A percentile compares a stretch with the other conserved stretches of the same genome.
phyloP scores from a whole-genome alignment of 2,888 invertebrate species.

The Calliopum simillimum region DNA sequence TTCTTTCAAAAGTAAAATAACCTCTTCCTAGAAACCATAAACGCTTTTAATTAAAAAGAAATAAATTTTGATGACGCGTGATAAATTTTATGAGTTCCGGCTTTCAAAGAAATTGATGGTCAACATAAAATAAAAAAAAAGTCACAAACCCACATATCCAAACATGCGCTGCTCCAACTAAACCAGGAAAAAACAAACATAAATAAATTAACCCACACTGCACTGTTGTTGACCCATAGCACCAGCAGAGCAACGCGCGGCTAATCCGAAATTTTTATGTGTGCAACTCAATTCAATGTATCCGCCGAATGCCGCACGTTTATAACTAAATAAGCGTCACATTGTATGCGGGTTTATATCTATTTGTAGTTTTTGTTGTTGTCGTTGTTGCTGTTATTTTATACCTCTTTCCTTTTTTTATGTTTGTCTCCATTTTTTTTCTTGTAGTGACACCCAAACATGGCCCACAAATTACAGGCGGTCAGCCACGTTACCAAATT shows the following conservation, averaged over 20 bases:
- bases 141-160: slow-evolving; percentile 2
- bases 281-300: background rate
- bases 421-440: slow-evolving; percentile 53
- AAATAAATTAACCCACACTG: too few relatives aligned
- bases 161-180: too few relatives aligned
- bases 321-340: too few relatives aligned
- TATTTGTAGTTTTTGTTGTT: slow-evolving; percentile 11
- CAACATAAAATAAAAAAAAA: slow-evolving; percentile 31
- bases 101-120: slow-evolving; percentile 40
- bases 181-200: too few relatives aligned
- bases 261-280: too few relatives aligned
- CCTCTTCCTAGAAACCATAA: too few relatives aligned
- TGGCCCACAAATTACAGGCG: slow-evolving; percentile 85
- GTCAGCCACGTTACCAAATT: slow-evolving; percentile 83
- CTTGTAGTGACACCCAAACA: slow-evolving; percentile 85
- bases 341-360: background rate
- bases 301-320: background rate
- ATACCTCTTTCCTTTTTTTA: slow-evolving; percentile 6
- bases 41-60: background rate
- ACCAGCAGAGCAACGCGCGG: too few relatives aligned
- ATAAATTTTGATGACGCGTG: slow-evolving; percentile 7
- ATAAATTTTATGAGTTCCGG: slow-evolving; percentile 17
- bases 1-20: too few relatives aligned
- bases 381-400: slow-evolving; percentile 16
- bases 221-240: too few relatives aligned